Evolutionary conservation across 2,113 vertebrate genomes (phyloP), one percentile per base, ranked within the genome.

Genomic region (Cavia porcellus): DNA sequence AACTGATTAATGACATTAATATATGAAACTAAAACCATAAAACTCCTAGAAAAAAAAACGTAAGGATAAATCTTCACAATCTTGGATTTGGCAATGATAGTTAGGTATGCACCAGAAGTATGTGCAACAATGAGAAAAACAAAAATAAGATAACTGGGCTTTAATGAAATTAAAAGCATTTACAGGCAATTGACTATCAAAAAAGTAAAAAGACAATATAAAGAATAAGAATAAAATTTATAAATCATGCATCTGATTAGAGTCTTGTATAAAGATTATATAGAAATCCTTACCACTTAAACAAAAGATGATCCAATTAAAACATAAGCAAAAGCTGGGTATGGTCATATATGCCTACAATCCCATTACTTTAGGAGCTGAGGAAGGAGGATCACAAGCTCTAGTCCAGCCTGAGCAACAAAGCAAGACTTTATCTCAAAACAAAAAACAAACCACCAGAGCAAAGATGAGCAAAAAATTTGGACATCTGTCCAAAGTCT

Each of bases 81-180:
- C 50, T 68, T 92, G 15, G 7, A 94, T 83, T 88, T 52, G 7
- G 61, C 42, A 42, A 62, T 82, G 47, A 74, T 50, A 74, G 35
- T 86, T 45, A 84, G 59, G 32, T 70, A 68, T 28, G 45, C 45
- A 96, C 11, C 19, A 92, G 83, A 96, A 80, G 12, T 15, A 79
- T n/a, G 0, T 24, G 20, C 25, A 85, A 92, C 9, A 62, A 59
- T 17, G 19, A 64, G 55, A 45, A 68, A 13, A 79, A 50, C 45
- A 79, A 85, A 90, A 82, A 61, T 2, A 86, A 35, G n/a, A 68
- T 59, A 59, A 86, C 1, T 81, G 35, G 11, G 47, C 35, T 80
- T 80, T 28, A 80, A n/a, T 32, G 86, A 93, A 83, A 95, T 64
- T 84, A 22, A 84, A 93, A 90, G 70, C 15, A 70, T 89, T 79